phyloP scores from a whole-genome alignment of 2,797 vertebrate species.

The Anableps anableps region DNA sequence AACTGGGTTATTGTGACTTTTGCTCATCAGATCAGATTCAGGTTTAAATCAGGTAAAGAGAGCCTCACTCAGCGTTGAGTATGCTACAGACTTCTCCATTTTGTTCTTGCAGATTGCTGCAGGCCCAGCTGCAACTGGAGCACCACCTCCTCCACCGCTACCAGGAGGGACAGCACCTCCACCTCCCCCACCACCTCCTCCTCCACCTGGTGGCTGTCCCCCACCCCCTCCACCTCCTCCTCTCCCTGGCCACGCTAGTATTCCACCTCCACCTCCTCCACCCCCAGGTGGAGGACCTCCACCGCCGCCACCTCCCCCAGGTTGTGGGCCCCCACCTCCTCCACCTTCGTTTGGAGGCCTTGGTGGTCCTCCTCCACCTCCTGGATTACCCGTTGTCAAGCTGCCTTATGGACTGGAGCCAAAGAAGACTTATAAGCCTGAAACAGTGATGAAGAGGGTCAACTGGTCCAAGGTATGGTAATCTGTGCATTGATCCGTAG shows the following conservation, averaged over 20 bases:
- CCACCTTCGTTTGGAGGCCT: constrained; percentile 75
- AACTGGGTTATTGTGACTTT: not conserved
- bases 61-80: not conserved
- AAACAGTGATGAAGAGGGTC: constrained; percentile 92
- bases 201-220: constrained; percentile 71
- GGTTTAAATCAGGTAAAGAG: not conserved
- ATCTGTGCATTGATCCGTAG: not conserved
- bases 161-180: constrained; percentile 64
- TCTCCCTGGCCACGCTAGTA: constrained; percentile 55
- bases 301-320: constrained; percentile 84
- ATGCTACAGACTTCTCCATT: constrained; percentile 20
- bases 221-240: constrained; percentile 77
- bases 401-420: constrained; percentile 92
- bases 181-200: constrained; percentile 77
- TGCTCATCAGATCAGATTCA: not conserved
- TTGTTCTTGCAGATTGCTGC: constrained; percentile 69
- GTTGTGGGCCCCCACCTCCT: constrained; percentile 78
- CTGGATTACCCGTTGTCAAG: constrained; percentile 68
- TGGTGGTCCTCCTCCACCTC: constrained; percentile 72
- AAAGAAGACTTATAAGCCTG: constrained; percentile 92
- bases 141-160: constrained; percentile 56
- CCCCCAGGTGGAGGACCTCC: constrained; percentile 78
- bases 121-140: constrained; percentile 57
- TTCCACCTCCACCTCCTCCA: constrained; percentile 77
- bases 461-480: constrained; percentile 95